These are phyloP conservation scores for Clitarchus hookeri DNA, from an alignment of 2,888 invertebrate genomes.

Conservation along the genomic window DNA sequence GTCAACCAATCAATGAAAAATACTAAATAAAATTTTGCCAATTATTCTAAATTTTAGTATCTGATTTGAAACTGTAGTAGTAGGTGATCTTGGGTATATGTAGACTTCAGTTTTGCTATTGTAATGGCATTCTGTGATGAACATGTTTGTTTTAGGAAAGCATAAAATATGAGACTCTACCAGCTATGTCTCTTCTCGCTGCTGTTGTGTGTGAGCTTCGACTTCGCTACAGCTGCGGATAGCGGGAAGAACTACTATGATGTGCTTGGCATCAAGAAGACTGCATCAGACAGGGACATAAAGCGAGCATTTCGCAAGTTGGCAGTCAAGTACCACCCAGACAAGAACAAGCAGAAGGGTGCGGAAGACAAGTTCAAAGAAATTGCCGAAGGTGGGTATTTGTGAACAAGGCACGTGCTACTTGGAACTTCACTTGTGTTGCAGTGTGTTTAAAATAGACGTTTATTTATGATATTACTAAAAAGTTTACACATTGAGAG, in stretches of 20 bases:
- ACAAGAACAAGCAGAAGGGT: slow-evolving; percentile 56
- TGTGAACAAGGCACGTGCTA: too few relatives aligned
- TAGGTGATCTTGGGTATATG: too few relatives aligned
- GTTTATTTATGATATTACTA: too few relatives aligned
- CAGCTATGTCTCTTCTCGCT: background rate
- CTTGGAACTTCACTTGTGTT: too few relatives aligned
- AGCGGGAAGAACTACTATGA: slow-evolving; percentile 56
- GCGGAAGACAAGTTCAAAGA: slow-evolving; percentile 58
- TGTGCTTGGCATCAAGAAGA: slow-evolving; percentile 54
- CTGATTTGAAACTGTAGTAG: too few relatives aligned
- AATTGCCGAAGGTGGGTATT: slow-evolving; percentile 56
- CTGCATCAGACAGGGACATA: slow-evolving; percentile 56
- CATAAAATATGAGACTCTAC: background rate
- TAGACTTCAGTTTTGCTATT: too few relatives aligned
- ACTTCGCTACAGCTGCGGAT: background rate
- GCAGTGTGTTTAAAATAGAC: too few relatives aligned
- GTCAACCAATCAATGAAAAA: too few relatives aligned
- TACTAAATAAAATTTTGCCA: too few relatives aligned
- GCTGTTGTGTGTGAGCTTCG: background rate
- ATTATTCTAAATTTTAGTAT: too few relatives aligned
- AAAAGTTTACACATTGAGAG: too few relatives aligned
- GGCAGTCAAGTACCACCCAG: slow-evolving; percentile 59
- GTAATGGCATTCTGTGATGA: background rate
- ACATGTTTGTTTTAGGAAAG: background rate
- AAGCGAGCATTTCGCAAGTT: slow-evolving; percentile 59